Evolutionary conservation across 2,888 invertebrate species (phyloP).

Genomic region (Ennomos erosarius): DNA sequence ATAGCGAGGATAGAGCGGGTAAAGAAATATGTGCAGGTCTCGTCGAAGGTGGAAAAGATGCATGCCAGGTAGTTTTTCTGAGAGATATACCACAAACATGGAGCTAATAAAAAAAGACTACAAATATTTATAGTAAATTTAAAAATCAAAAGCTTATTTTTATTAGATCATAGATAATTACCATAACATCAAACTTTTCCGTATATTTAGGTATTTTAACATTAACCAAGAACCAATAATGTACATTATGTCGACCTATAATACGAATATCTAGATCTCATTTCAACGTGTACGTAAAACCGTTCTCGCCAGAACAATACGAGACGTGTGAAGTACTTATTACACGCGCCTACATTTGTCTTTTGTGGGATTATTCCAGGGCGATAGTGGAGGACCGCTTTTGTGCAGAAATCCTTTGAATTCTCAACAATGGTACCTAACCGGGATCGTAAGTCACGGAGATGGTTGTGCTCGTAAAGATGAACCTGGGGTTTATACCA

Average conservation of each 20-base stretch:
- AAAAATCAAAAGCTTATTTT: too few species aligned
- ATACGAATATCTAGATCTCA: neutral
- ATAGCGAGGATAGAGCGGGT: slow-evolving; percentile 86
- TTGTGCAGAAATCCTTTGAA: slow-evolving; percentile 90
- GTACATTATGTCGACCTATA: too few species aligned
- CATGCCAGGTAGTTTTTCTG: slow-evolving; percentile 86
- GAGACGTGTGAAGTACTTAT: slow-evolving; percentile 5
- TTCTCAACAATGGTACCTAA: slow-evolving; percentile 90
- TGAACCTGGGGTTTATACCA: slow-evolving; percentile 93
- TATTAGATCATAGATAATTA: too few species aligned
- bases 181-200: too few species aligned
- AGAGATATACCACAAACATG: too few species aligned
- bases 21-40: slow-evolving; percentile 92
- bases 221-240: too few species aligned
- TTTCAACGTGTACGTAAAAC: neutral
- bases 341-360: slow-evolving; percentile 6
- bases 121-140: too few species aligned
- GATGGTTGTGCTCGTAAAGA: slow-evolving; percentile 92
- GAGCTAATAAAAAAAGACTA: too few species aligned
- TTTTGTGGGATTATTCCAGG: slow-evolving; percentile 69
- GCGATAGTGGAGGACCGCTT: slow-evolving; percentile 94
- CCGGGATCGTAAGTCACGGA: slow-evolving; percentile 94
- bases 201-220: too few species aligned
- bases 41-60: slow-evolving; percentile 90
- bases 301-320: slow-evolving; percentile 2